Base-by-base conservation (phyloP, 2,113 vertebrate species). In the Python bivittatus region DNA sequence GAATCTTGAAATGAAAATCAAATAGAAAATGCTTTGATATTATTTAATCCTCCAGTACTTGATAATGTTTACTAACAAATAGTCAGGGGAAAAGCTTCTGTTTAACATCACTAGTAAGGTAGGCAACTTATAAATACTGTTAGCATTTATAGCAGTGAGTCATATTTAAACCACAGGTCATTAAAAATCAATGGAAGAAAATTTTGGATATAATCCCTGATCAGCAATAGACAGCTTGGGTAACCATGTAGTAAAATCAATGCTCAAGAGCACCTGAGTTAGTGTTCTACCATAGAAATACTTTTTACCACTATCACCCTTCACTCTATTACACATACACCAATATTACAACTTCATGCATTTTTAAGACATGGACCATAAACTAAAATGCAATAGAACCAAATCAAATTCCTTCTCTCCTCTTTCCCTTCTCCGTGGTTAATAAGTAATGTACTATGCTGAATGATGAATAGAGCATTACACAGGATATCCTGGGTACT, bases 261-360 rank as follows among this genome's bases (percentile, higher is more conserved):
- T 58, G 9, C n/a, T 92, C 29, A 52, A 9, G 3, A 83, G 3
- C 3, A 17, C 20, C 33, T 79, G 7, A 25, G 44, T 87, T 56
- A 61, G 53, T 60, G 79, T 38, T 29, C 27, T 48, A 84, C 44
- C 27, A 53, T 29, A 27, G 84, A 42, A 52, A 85, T 53, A 38
- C 12, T n/a, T 57, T 92, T 44, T 84, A 3, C 87, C n/a, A 84
- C 22, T 27, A 27, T 52, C 87, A 57, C 54, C 64, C 52, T 57
- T 57, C 22, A 15, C 22, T 79, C 68, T 88, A 52, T 84, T 89
- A 60, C 56, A 60, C 29, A 88, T 88, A 88, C 12, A 25, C 64
- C 91, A 92, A 88, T 92, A 92, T 88, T 92, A 84, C 64, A 92
- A 83, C 29, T 88, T 92, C 64, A 84, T 92, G 64, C 38, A 92